Percentiles rank a stretch among this genome's conserved stretches.
These are phyloP conservation scores for Motacilla alba DNA, from an alignment of 2,113 vertebrate genomes.

Conservation along the genomic window DNA sequence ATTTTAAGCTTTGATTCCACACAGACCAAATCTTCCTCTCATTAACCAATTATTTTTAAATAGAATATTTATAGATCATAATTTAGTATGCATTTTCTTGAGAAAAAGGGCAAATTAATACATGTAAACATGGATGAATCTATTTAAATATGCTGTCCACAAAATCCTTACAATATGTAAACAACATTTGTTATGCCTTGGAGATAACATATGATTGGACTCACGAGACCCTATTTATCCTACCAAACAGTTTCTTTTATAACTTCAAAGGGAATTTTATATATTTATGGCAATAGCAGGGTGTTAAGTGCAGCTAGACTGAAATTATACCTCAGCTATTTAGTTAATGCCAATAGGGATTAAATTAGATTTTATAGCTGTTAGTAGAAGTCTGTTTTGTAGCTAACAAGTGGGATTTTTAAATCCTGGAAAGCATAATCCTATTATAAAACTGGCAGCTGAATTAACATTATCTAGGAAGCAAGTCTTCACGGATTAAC, in stretches of 20 bases:
- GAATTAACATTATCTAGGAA: slow-evolving; percentile 76
- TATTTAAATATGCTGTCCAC: slow-evolving; percentile 74
- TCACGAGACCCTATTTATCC: slow-evolving; percentile 72
- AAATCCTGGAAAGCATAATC: slow-evolving; percentile 82
- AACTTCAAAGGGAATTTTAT: slow-evolving; percentile 78
- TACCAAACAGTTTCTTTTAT: slow-evolving; percentile 72
- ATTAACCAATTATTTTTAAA: slow-evolving; percentile 68
- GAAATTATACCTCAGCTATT: slow-evolving; percentile 77
- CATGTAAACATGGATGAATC: slow-evolving; percentile 70
- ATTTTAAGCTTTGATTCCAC: slow-evolving; percentile 36
- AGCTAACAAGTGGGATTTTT: slow-evolving; percentile 79
- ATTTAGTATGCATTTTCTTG: slow-evolving; percentile 64
- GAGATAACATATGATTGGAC: slow-evolving; percentile 74
- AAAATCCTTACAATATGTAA: slow-evolving; percentile 75
- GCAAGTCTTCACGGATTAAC: slow-evolving; percentile 76
- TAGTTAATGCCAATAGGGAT: slow-evolving; percentile 77
- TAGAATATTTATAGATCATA: slow-evolving; percentile 56
- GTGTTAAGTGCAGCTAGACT: slow-evolving; percentile 74
- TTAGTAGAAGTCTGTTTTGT: slow-evolving; percentile 77
- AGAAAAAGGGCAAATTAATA: slow-evolving; percentile 71
- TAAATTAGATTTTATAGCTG: slow-evolving; percentile 81
- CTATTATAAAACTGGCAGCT: slow-evolving; percentile 79
- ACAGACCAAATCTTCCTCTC: neutral
- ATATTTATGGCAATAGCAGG: slow-evolving; percentile 73
- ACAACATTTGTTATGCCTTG: slow-evolving; percentile 78